Conservation (phyloP, 1,140 invertebrate genomes). For the Pseudobourletiella spinata region DNA sequence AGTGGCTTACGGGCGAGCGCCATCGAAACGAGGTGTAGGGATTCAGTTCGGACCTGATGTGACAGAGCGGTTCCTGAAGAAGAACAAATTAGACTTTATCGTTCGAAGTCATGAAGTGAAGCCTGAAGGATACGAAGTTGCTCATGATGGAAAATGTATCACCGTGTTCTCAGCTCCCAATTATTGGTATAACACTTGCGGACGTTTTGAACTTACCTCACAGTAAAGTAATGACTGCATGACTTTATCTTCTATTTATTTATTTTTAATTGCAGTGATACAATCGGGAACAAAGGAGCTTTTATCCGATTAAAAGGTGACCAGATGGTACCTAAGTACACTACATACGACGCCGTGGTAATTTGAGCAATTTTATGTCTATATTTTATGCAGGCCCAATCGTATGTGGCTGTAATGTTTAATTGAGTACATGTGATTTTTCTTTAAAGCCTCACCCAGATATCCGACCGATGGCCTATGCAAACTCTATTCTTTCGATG, state of each 20-base stretch:
- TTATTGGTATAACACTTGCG: constrained; percentile 73
- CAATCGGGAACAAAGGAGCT: constrained; percentile 96
- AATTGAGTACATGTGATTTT: too few relatives aligned
- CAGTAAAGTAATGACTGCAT: too few relatives aligned
- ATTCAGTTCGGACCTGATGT: constrained; percentile 98
- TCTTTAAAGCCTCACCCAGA: constrained; percentile 88
- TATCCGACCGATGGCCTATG: constrained; percentile 93
- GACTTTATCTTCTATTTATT: background rate
- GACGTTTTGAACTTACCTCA: too few relatives aligned
- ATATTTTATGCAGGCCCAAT: constrained; percentile 18
- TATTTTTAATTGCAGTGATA: constrained; percentile 65
- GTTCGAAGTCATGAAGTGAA: constrained; percentile 98
- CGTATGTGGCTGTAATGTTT: constrained; percentile 1
- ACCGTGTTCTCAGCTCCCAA: constrained; percentile 98
- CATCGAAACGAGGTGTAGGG: constrained; percentile 94
- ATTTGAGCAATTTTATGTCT: constrained; percentile 33
- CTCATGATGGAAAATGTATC: constrained; percentile 88
- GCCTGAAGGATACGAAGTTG: constrained; percentile 87
- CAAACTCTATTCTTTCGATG: constrained; percentile 59
- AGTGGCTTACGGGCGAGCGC: constrained; percentile 67
- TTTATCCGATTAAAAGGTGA: constrained; percentile 92
- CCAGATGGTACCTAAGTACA: constrained; percentile 81
- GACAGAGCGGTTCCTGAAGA: constrained; percentile 71
- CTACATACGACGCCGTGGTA: constrained; percentile 87
- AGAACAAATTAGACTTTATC: constrained; percentile 85